Conservation (phyloP, 2,113 vertebrate genomes). For the Mellivora capensis region DNA sequence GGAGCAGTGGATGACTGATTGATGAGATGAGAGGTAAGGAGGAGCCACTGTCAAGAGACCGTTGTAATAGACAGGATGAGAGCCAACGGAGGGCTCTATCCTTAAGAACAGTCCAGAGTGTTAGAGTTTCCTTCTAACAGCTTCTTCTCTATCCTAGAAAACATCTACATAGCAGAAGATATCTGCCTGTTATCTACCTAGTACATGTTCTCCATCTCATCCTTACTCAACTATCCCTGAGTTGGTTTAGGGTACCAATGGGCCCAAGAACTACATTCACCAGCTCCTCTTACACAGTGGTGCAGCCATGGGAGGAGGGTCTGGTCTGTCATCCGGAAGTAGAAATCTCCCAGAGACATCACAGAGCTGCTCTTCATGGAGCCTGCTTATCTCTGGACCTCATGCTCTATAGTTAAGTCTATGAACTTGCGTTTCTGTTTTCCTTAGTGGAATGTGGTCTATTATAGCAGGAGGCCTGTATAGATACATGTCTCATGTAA, state of each 20-base stretch:
- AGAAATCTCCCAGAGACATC: neutral
- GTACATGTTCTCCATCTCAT: neutral
- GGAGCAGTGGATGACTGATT: neutral
- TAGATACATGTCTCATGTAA: neutral
- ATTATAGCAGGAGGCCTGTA: neutral
- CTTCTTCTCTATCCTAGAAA: neutral
- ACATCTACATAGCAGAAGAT: neutral
- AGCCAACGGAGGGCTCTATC: neutral
- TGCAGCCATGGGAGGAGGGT: rapidly evolving
- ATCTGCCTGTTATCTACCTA: neutral
- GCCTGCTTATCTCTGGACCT: neutral
- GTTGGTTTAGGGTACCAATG: neutral
- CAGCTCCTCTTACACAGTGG: neutral
- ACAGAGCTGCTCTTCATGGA: neutral
- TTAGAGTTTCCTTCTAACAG: neutral
- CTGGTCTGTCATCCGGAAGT: neutral
- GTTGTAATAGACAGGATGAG: neutral
- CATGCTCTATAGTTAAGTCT: neutral
- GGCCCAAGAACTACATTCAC: neutral
- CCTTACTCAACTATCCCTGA: neutral
- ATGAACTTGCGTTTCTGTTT: neutral
- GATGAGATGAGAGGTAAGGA: neutral
- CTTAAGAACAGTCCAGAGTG: neutral
- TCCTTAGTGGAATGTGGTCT: neutral
- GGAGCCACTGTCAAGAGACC: neutral